These are phyloP conservation scores for Coboldia fuscipes DNA, from an alignment of 1,140 invertebrate genomes.

Conservation along the genomic window DNA sequence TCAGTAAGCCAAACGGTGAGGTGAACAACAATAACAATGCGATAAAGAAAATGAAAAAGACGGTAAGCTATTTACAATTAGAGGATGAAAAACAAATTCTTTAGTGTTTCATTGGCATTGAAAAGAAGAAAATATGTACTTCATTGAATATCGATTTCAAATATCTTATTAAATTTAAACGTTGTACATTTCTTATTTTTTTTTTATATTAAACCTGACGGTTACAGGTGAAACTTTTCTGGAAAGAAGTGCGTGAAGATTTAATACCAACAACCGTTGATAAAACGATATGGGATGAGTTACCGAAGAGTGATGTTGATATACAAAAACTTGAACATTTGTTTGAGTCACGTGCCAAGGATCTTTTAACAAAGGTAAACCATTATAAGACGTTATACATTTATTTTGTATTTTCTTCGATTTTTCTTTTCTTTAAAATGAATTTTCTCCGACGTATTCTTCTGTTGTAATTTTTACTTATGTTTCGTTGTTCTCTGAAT, in stretches of 20 bases:
- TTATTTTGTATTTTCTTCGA: too few species aligned
- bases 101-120: too few species aligned
- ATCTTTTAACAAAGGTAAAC: constrained; percentile 75
- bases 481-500: too few species aligned
- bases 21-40: constrained; percentile 15
- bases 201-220: background rate
- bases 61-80: constrained; percentile 29
- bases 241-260: constrained; percentile 85
- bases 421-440: too few species aligned
- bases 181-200: background rate
- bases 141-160: too few species aligned
- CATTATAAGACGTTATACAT: too few species aligned
- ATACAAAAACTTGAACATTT: constrained; percentile 87
- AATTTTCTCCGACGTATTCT: too few species aligned
- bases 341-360: constrained; percentile 92
- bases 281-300: constrained; percentile 87
- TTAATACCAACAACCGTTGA: constrained; percentile 41
- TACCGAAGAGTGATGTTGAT: constrained; percentile 67
- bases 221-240: constrained; percentile 73
- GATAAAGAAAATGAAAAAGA: constrained; percentile 83
- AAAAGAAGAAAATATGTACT: too few species aligned
- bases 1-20: constrained; percentile 17
- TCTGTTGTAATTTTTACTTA: too few species aligned
- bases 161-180: too few species aligned
- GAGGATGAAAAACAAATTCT: background rate